Evolutionary conservation across 2,888 invertebrate genomes (phyloP).

Genomic region (Drosophila rellima): DNA sequence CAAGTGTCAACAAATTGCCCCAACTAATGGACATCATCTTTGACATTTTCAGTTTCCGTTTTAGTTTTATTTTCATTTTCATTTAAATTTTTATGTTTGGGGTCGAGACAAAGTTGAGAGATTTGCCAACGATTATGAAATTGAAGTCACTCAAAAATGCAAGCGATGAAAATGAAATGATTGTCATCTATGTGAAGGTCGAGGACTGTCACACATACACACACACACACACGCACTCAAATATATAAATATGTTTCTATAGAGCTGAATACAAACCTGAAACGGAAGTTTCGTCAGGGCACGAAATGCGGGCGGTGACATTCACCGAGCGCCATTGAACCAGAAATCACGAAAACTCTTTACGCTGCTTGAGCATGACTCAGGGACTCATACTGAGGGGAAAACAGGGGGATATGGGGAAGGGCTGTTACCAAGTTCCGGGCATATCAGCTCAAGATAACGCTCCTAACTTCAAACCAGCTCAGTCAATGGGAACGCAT

Average conservation of each 20-base stretch:
- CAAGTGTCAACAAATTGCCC: conserved; percentile 40
- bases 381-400: not conserved
- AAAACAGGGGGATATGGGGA: not conserved
- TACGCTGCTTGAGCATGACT: conserved; percentile 66
- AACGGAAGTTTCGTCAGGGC: conserved; percentile 39
- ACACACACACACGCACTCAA: not conserved
- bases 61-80: conserved; percentile 38
- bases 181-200: conserved; percentile 41
- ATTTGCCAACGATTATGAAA: conserved; percentile 29
- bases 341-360: conserved; percentile 71
- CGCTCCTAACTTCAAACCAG: conserved; percentile 17
- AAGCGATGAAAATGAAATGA: conserved; percentile 38
- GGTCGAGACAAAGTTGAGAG: conserved; percentile 17
- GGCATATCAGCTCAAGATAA: conserved; percentile 34
- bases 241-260: conserved; percentile 5
- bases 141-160: conserved; percentile 20
- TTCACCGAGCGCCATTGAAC: conserved; percentile 69
- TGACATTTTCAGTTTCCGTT: conserved; percentile 59
- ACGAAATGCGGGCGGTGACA: conserved; percentile 52
- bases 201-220: conserved; percentile 31
- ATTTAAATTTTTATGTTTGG: conserved; percentile 24
- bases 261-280: not conserved
- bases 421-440: conserved; percentile 9
- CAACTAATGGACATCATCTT: conserved; percentile 51
- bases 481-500: conserved; percentile 47